A percentile compares a stretch with the other conserved stretches of the same genome.
These are phyloP conservation scores for Tetheella fluctuosa DNA, from an alignment of 2,888 invertebrate genomes.

Conservation along the genomic window DNA sequence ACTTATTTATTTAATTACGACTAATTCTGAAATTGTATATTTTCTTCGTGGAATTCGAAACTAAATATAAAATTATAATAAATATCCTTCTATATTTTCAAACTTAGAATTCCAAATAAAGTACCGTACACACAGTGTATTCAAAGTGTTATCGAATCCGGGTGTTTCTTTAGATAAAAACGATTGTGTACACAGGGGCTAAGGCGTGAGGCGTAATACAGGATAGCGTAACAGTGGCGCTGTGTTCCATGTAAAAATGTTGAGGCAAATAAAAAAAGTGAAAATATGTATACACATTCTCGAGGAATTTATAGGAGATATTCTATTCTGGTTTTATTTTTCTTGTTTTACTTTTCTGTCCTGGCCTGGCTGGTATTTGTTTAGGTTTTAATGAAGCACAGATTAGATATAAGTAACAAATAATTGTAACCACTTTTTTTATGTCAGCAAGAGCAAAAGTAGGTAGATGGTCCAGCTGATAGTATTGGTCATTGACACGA, in stretches of 20 bases:
- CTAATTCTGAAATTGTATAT: too few relatives aligned
- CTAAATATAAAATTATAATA: too few relatives aligned
- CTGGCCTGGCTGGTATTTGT: too few relatives aligned
- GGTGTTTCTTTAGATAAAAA: slow-evolving; percentile 29
- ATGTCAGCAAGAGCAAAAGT: too few relatives aligned
- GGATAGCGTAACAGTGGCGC: slow-evolving; percentile 29
- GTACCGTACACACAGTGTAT: slow-evolving; percentile 18
- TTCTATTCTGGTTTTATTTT: not conserved
- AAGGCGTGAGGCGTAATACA: slow-evolving; percentile 23
- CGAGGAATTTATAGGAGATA: not conserved
- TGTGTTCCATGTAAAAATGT: slow-evolving; percentile 28
- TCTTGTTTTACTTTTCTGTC: not conserved
- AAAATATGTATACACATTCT: not conserved
- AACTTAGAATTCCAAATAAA: not conserved
- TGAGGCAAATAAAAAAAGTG: slow-evolving; percentile 23
- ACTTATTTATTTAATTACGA: not conserved
- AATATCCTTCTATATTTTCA: not conserved
- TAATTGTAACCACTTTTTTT: too few relatives aligned
- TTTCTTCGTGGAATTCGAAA: too few relatives aligned
- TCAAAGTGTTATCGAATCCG: slow-evolving; percentile 26
- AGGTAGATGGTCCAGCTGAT: too few relatives aligned
- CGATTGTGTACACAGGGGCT: slow-evolving; percentile 27
- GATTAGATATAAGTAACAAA: too few relatives aligned
- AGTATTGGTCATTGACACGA: too few relatives aligned
- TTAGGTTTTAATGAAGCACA: too few relatives aligned